Percentiles rank a stretch among this genome's conserved stretches.
These are phyloP conservation scores for Anoplopoma fimbria DNA, from an alignment of 2,113 vertebrate genomes.

Conservation along the genomic window DNA sequence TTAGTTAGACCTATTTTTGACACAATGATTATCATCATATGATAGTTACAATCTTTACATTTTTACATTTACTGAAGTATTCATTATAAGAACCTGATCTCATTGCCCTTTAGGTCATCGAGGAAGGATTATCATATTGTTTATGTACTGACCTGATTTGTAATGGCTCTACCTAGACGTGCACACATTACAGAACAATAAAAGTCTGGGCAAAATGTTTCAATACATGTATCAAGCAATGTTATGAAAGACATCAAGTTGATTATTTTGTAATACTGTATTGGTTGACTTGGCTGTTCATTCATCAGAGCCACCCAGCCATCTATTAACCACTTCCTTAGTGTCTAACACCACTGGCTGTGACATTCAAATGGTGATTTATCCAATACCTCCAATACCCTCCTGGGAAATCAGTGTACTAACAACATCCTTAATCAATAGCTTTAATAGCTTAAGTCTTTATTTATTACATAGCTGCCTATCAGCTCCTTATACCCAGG, in stretches of 20 bases:
- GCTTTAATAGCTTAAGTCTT: conserved; percentile 31
- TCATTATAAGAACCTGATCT: background rate
- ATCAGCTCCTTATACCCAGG: background rate
- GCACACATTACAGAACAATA: background rate
- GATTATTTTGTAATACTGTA: background rate
- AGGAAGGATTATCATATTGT: background rate
- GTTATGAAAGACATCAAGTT: background rate
- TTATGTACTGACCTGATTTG: background rate
- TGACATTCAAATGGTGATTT: conserved; percentile 20
- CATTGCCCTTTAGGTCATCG: background rate
- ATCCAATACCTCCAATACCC: conserved; percentile 3
- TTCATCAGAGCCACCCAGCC: background rate
- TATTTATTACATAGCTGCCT: conserved; percentile 37
- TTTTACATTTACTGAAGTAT: background rate
- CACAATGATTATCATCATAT: background rate
- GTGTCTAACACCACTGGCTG: background rate
- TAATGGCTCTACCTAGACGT: background rate
- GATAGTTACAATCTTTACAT: background rate
- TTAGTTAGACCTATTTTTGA: background rate
- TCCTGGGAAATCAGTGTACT: conserved; percentile 60
- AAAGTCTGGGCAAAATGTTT: background rate
- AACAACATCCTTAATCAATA: conserved; percentile 46
- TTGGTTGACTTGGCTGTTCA: background rate
- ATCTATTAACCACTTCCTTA: background rate
- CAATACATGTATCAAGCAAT: background rate